These are phyloP conservation scores for Ormyrus labotus DNA, from an alignment of 2,888 invertebrate species.

Conservation along the genomic window DNA sequence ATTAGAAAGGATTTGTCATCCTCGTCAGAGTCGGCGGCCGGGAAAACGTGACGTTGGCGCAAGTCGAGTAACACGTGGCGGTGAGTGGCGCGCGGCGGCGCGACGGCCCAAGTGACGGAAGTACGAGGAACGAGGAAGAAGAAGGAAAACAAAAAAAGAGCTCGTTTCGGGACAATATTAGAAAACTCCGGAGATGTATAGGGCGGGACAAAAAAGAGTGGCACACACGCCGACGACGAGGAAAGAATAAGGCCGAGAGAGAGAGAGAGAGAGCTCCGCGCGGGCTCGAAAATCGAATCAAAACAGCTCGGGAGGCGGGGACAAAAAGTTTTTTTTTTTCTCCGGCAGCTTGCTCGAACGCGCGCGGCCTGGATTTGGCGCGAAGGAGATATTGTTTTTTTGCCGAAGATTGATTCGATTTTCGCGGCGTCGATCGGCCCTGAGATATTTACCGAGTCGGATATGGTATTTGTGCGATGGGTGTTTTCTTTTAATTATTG, in stretches of 20 bases:
- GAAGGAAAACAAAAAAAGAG: constrained; percentile 23
- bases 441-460: no score
- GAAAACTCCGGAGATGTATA: constrained; percentile 47
- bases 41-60: constrained; percentile 56
- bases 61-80: constrained; percentile 63
- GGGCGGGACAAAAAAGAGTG: neutral
- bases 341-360: neutral
- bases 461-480: no score
- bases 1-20: constrained; percentile 24
- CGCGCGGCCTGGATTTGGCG: neutral
- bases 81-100: constrained; percentile 28
- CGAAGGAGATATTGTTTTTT: neutral
- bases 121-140: neutral
- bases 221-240: neutral
- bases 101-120: neutral
- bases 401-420: neutral
- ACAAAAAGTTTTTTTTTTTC: neutral
- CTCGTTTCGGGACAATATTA: constrained; percentile 47
- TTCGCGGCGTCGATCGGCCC: no score
- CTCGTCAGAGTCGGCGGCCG: neutral
- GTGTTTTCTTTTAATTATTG: no score
- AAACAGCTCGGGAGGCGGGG: neutral
- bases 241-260: neutral
- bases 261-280: no score
- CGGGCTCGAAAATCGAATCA: constrained; percentile 17